These are phyloP conservation scores for Cyaniris semiargus DNA, from an alignment of 2,888 invertebrate genomes.

Conservation along the genomic window DNA sequence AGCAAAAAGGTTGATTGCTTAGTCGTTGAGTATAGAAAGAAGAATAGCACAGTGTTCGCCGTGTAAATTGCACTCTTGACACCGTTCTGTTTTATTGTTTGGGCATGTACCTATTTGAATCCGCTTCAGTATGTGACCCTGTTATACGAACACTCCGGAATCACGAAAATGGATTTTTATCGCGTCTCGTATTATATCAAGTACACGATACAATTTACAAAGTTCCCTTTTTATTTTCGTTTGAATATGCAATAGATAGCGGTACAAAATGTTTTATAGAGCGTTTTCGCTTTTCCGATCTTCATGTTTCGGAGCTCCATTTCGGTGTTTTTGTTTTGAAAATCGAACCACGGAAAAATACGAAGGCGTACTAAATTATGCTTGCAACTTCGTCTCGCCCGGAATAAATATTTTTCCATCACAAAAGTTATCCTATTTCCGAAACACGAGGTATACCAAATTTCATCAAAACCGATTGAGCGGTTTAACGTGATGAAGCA, in stretches of 20 bases:
- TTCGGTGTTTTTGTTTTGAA: background rate
- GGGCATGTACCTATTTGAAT: conserved; percentile 28
- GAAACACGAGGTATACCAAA: too few relatives aligned
- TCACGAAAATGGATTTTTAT: conserved; percentile 12
- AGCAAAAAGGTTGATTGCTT: conserved; percentile 22
- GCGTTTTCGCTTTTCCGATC: background rate
- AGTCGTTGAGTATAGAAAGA: conserved; percentile 22
- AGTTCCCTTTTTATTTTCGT: background rate
- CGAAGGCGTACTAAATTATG: background rate
- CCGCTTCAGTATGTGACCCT: conserved; percentile 22
- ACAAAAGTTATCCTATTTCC: too few relatives aligned
- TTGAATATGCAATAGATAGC: conserved; percentile 12
- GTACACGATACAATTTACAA: background rate
- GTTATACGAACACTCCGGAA: conserved; percentile 11
- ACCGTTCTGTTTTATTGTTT: conserved; percentile 30
- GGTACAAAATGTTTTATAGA: background rate
- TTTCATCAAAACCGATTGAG: too few relatives aligned
- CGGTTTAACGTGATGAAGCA: too few relatives aligned
- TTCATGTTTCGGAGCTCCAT: background rate
- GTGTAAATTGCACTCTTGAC: conserved; percentile 30
- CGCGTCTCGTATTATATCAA: conserved; percentile 6
- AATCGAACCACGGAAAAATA: background rate
- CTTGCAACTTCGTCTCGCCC: background rate
- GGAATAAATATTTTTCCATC: background rate
- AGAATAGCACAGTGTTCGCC: conserved; percentile 27